These are phyloP conservation scores for Panthera tigris DNA, from an alignment of 2,113 vertebrate species.

Conservation along the genomic window DNA sequence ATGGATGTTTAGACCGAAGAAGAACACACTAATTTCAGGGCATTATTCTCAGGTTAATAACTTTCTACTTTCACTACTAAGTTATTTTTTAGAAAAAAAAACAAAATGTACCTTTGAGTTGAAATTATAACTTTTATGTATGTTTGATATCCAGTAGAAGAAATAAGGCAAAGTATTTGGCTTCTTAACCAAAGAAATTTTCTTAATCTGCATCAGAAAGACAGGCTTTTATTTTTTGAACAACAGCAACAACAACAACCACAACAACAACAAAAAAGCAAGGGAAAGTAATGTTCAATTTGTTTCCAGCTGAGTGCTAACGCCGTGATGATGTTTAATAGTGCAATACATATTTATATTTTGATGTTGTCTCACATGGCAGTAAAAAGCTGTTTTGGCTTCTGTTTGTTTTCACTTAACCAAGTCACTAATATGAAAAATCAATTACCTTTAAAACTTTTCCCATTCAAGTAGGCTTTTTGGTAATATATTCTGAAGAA, in stretches of 20 bases:
- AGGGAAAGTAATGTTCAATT: slow-evolving; percentile 41
- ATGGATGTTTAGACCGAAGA: neutral
- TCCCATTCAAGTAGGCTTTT: neutral
- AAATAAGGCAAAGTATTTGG: neutral
- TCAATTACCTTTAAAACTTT: neutral
- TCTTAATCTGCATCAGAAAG: slow-evolving; percentile 47
- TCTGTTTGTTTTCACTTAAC: slow-evolving; percentile 26
- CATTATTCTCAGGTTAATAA: slow-evolving; percentile 28
- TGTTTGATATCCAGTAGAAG: slow-evolving; percentile 25
- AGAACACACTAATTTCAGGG: neutral
- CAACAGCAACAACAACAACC: neutral
- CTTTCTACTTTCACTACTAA: slow-evolving; percentile 20
- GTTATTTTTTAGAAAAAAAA: neutral
- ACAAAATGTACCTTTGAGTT: neutral
- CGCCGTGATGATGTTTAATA: neutral
- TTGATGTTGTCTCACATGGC: neutral
- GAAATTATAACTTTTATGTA: neutral
- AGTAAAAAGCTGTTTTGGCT: neutral
- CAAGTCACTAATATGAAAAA: slow-evolving; percentile 17
- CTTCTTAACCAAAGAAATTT: slow-evolving; percentile 51
- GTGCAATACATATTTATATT: neutral
- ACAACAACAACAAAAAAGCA: neutral
- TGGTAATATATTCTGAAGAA: neutral
- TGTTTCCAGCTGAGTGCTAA: neutral
- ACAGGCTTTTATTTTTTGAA: slow-evolving; percentile 45